Percentiles rank a stretch among this genome's conserved stretches.
phyloP scores from a whole-genome alignment of 2,888 invertebrate species.

The Drosophila incognita region DNA sequence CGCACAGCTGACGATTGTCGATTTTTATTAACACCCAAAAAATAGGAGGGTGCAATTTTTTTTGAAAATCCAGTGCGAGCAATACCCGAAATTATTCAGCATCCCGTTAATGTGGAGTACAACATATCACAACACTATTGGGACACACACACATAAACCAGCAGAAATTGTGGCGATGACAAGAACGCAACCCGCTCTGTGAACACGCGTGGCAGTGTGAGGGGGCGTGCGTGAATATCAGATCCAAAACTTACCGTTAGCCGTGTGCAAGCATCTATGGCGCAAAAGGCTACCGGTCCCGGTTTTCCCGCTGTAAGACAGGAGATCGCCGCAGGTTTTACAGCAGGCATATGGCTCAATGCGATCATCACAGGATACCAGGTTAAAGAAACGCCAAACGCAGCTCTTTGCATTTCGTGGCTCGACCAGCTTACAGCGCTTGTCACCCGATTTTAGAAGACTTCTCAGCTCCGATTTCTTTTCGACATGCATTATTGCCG shows the following conservation, averaged over 20 bases:
- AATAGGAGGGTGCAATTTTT: not conserved
- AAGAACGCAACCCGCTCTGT: constrained; percentile 34
- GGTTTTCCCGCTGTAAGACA: constrained; percentile 69
- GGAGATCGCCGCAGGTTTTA: constrained; percentile 67
- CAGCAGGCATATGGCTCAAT: constrained; percentile 71
- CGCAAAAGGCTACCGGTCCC: constrained; percentile 69
- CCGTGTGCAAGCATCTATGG: constrained; percentile 66
- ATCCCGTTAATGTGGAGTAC: constrained; percentile 21
- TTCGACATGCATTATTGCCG: constrained; percentile 62
- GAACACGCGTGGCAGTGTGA: constrained; percentile 75
- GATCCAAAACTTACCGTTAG: constrained; percentile 72
- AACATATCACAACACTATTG: constrained; percentile 52
- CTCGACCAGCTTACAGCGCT: constrained; percentile 68
- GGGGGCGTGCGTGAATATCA: constrained; percentile 65
- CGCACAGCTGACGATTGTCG: constrained; percentile 16
- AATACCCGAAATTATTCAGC: not conserved
- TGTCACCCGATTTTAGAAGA: constrained; percentile 63
- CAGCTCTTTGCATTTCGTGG: constrained; percentile 71
- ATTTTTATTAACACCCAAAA: constrained; percentile 2
- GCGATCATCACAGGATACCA: constrained; percentile 67
- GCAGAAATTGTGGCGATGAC: constrained; percentile 46
- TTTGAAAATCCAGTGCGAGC: not conserved
- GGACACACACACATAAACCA: constrained; percentile 1
- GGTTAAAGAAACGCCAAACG: constrained; percentile 69
- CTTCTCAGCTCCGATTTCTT: constrained; percentile 66